Conservation (phyloP, 1,140 invertebrate genomes). For the Ceratosolen fusciceps region DNA sequence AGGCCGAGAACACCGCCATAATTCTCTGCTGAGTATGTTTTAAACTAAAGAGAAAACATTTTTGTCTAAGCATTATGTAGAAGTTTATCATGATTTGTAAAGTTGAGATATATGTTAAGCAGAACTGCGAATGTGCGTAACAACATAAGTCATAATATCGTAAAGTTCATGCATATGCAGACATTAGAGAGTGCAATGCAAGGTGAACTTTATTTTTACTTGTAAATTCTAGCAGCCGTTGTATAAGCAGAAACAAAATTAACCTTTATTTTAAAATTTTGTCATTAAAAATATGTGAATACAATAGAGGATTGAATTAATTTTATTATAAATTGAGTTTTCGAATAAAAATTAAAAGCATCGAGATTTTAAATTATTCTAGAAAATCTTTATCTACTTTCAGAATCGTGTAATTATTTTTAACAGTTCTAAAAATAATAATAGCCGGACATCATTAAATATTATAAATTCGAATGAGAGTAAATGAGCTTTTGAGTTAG, state of each 20-base stretch:
- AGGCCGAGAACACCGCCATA: no score
- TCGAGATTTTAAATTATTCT: neutral
- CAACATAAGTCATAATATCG: neutral
- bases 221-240: neutral
- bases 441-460: no score
- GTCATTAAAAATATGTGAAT: no score
- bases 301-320: no score
- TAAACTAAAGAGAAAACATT: neutral
- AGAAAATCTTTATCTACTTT: no score
- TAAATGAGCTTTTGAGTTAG: no score
- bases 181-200: neutral
- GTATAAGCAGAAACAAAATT: neutral
- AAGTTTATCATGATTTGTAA: conserved; percentile 11
- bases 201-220: neutral
- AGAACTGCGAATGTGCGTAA: neutral
- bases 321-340: no score
- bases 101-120: neutral
- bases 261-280: neutral
- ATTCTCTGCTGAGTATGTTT: no score
- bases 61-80: neutral
- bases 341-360: no score
- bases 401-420: no score
- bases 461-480: no score
- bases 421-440: no score
- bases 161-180: conserved; percentile 2